These are phyloP conservation scores for Mercenaria mercenaria DNA, from an alignment of 1,140 invertebrate species.

Conservation along the genomic window DNA sequence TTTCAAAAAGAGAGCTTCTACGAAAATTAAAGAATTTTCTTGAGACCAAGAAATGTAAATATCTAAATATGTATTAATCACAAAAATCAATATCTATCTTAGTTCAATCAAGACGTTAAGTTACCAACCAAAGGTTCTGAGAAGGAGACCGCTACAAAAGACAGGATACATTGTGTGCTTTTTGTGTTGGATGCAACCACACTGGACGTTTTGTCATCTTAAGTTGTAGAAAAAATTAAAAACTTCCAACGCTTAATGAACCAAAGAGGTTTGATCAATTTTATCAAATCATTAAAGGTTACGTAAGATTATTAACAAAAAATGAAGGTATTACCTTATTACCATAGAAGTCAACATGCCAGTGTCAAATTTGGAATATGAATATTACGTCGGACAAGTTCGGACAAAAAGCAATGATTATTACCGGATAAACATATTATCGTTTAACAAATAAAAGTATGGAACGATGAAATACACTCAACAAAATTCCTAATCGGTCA, in stretches of 20 bases:
- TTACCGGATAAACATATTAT: neutral
- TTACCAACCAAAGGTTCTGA: neutral
- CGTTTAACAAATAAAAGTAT: neutral
- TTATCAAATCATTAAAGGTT: neutral
- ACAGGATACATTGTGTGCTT: neutral
- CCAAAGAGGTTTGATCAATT: neutral
- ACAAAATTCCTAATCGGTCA: too few species aligned
- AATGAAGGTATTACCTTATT: neutral
- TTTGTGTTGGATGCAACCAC: neutral
- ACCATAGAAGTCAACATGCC: neutral
- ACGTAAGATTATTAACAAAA: too few species aligned
- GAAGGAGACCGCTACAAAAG: neutral
- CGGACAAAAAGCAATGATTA: too few species aligned
- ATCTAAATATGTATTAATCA: too few species aligned
- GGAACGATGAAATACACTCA: too few species aligned
- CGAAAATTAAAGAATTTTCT: neutral
- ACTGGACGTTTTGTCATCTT: neutral
- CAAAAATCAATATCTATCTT: neutral
- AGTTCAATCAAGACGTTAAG: neutral
- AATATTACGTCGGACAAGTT: too few species aligned
- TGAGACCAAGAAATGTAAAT: too few species aligned
- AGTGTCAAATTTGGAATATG: too few species aligned
- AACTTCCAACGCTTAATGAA: neutral
- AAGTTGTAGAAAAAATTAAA: conserved; percentile 24
- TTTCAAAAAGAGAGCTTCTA: too few species aligned